phyloP scores from a whole-genome alignment of 2,888 invertebrate species.

The Pherbina coryleti region DNA sequence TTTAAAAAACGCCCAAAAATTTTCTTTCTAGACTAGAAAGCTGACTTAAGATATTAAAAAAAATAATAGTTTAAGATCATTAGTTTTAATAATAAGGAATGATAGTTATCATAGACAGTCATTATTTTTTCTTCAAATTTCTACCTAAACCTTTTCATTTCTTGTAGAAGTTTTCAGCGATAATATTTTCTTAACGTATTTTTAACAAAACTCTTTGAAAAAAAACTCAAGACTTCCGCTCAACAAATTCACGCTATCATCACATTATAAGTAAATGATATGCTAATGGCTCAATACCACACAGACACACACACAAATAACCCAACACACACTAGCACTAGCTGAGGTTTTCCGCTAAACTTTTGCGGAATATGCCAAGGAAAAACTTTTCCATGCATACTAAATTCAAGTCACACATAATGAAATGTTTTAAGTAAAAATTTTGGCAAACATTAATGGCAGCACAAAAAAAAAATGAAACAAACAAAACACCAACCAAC shows the following conservation, averaged over 20 bases:
- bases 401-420: conserved; percentile 12
- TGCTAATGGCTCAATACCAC: conserved; percentile 23
- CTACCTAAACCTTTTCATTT: too few species aligned
- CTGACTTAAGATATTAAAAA: too few species aligned
- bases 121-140: too few species aligned
- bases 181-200: conserved; percentile 12
- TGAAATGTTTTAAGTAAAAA: conserved; percentile 6
- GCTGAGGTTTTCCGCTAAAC: neutral
- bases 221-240: neutral
- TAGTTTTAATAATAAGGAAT: too few species aligned
- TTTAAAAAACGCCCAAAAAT: too few species aligned
- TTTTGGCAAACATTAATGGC: conserved; percentile 17
- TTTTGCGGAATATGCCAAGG: neutral
- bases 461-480: neutral
- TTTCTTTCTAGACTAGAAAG: too few species aligned
- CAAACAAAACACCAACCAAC: neutral
- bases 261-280: conserved; percentile 29
- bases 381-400: conserved; percentile 14
- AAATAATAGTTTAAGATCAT: too few species aligned
- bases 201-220: neutral
- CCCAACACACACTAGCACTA: neutral
- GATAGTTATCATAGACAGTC: too few species aligned
- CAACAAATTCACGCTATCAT: conserved; percentile 18
- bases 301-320: neutral
- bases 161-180: too few species aligned